Conservation (phyloP, 2,113 vertebrate species). For the Aphelocoma coerulescens region DNA sequence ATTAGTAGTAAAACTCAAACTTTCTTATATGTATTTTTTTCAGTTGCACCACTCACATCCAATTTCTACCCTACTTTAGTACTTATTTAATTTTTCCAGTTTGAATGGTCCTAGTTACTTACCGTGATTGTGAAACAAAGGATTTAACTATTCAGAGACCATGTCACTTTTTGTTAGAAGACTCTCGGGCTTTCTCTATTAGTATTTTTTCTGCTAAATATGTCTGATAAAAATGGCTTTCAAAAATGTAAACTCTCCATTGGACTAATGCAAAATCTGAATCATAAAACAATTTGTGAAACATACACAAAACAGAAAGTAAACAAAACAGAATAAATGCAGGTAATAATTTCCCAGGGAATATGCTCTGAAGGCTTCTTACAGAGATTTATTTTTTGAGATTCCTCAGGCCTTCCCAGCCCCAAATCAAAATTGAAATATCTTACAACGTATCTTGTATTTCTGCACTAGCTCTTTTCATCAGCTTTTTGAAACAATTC, state of each 20-base stretch:
- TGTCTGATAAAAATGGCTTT: neutral
- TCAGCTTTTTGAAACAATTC: neutral
- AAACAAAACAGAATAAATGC: neutral
- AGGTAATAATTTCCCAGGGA: neutral
- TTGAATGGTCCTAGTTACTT: neutral
- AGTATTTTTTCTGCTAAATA: neutral
- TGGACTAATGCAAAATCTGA: neutral
- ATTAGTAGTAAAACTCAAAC: neutral
- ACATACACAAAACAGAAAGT: neutral
- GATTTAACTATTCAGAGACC: neutral
- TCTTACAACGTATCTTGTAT: neutral
- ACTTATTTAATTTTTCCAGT: neutral
- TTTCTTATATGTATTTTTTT: neutral
- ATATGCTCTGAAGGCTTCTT: neutral
- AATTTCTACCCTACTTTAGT: neutral
- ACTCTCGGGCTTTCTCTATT: neutral
- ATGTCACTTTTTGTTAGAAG: neutral
- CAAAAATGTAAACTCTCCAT: neutral
- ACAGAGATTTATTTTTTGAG: neutral
- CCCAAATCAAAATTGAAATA: neutral
- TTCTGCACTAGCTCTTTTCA: neutral
- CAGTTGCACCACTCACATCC: neutral
- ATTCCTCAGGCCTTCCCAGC: neutral
- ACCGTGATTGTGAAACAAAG: neutral
- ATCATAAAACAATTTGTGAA: neutral